Evolutionary conservation across 2,888 invertebrate species (phyloP), one percentile per base, ranked within the genome.

Genomic region (Andricus quercusramuli): DNA sequence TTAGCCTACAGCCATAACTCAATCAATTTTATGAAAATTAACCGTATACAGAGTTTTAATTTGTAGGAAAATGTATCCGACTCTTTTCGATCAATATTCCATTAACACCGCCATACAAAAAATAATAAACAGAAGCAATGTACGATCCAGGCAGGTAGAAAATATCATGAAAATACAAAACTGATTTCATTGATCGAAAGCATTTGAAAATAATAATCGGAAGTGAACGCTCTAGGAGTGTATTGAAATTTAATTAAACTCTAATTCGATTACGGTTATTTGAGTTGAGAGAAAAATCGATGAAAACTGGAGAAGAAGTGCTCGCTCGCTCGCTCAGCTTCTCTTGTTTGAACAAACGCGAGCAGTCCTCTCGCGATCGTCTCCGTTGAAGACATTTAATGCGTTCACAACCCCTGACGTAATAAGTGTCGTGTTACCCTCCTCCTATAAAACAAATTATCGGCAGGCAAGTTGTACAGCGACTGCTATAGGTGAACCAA

Each of bases 391-490:
- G 41, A 67, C 22, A 41, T 67, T 67, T 67, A 41, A 20, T 59
- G 25, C 15, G 25, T 74, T 59, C 11, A 51, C 51, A 15, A 37
- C 51, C n/a, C 56, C 70, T 76, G 82, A 80, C 81, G 86, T 85
- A 87, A 87, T 87, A 87, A 87, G 88, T 86, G 84, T 87, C 86
- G 84, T 80, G 83, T 88, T 87, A 85, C 87, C 83, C 80, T 77
- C 74, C 74, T 20, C 17, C 29, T 41, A 86, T 84, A 87, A 85
- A 86, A 87, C 86, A 86, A 87, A 86, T 86, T 84, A 86, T 85
- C 86, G 83, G 47, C 74, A 56, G 56, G 25, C 56, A 74, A 74
- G 51, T 78, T 78, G 56, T 78, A 29, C 51, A 64, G 66, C 76
- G 66, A 77, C 77, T 62, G 80, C 74, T 80, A 8, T 37, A 65